These are phyloP conservation scores for Saguinus midas DNA, from an alignment of 2,113 vertebrate species.

Conservation along the genomic window DNA sequence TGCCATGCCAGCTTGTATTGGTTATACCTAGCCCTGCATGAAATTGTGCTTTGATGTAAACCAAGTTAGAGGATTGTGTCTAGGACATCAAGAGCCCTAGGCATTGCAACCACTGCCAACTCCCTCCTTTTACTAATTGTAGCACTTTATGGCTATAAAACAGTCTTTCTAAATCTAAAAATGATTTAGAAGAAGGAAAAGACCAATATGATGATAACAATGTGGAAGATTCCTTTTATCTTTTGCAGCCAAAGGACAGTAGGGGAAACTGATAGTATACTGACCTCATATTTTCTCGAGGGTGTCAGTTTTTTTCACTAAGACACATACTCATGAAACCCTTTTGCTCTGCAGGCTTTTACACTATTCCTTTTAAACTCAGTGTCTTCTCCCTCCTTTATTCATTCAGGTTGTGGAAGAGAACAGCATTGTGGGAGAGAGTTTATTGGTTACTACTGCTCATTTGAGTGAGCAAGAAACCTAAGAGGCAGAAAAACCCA, in stretches of 20 bases:
- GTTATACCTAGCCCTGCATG: neutral
- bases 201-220: neutral
- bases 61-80: neutral
- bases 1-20: neutral
- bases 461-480: neutral
- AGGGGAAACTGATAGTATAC: neutral
- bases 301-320: neutral
- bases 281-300: neutral
- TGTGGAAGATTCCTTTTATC: neutral
- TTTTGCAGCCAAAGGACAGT: neutral
- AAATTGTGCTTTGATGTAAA: too few relatives aligned
- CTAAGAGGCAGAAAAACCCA: neutral
- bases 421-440: neutral
- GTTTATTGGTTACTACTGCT: too few relatives aligned
- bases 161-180: neutral
- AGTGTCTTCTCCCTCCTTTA: too few relatives aligned
- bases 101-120: neutral
- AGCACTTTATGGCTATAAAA: neutral
- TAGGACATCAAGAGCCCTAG: neutral
- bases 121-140: neutral
- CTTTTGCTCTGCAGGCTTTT: neutral
- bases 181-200: neutral
- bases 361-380: neutral
- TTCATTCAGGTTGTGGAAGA: neutral
- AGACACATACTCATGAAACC: neutral